Conservation (phyloP, 1,140 invertebrate species). For the Procambarus clarkii region DNA sequence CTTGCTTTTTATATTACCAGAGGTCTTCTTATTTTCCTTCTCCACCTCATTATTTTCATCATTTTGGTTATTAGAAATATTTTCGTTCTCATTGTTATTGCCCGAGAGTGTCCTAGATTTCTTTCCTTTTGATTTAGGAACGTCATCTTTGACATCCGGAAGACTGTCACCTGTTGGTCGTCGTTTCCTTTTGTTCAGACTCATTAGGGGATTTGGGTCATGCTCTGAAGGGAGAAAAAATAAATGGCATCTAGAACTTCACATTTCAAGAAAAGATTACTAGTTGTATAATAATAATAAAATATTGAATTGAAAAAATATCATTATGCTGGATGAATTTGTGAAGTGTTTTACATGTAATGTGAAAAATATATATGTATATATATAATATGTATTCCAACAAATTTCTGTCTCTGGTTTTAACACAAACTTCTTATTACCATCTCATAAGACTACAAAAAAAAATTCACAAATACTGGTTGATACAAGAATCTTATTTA, state of each 20-base stretch:
- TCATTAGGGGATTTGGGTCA: constrained; percentile 86
- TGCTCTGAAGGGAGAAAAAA: constrained; percentile 79
- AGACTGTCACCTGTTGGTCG: constrained; percentile 78
- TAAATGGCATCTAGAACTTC: not conserved
- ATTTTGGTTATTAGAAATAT: not conserved
- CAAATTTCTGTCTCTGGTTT: no score
- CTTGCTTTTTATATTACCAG: constrained; percentile 75
- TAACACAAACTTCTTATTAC: no score
- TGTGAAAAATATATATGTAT: no score
- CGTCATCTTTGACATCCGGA: constrained; percentile 38
- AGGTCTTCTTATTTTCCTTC: constrained; percentile 72
- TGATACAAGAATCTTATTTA: no score
- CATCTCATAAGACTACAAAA: no score
- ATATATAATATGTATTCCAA: no score
- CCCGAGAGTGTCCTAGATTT: constrained; percentile 33
- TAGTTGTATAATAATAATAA: no score
- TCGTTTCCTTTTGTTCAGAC: constrained; percentile 83
- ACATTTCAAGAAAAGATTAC: no score
- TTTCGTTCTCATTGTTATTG: constrained; percentile 37
- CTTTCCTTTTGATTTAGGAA: constrained; percentile 28
- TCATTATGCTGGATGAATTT: no score
- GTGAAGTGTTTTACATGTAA: no score
- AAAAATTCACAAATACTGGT: no score
- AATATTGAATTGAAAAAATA: no score
- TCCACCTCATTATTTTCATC: constrained; percentile 67